Conservation (phyloP, 1,140 invertebrate species). For the Drosophila azteca region DNA sequence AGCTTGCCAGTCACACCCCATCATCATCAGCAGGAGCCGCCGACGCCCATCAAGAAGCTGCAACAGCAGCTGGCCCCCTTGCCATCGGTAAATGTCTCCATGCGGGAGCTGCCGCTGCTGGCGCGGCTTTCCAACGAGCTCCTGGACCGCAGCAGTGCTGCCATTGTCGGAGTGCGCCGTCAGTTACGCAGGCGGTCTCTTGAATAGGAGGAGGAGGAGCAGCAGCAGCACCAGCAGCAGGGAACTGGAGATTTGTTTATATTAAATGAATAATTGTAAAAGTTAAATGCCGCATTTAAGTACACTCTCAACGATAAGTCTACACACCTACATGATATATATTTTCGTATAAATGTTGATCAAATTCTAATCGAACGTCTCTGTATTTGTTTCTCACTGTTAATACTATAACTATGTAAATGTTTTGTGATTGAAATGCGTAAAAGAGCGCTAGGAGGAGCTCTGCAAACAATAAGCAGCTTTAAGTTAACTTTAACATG, state of each 20-base stretch:
- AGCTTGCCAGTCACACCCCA: constrained; percentile 78
- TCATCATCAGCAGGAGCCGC: constrained; percentile 40
- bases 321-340: constrained; percentile 51
- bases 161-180: constrained; percentile 58
- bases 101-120: constrained; percentile 78
- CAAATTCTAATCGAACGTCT: constrained; percentile 59
- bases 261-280: constrained; percentile 66
- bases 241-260: constrained; percentile 74
- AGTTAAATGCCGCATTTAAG: constrained; percentile 73
- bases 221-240: constrained; percentile 2
- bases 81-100: constrained; percentile 80
- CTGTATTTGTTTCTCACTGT: constrained; percentile 53
- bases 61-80: constrained; percentile 75
- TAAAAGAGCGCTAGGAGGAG: constrained; percentile 35
- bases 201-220: constrained; percentile 51
- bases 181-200: constrained; percentile 71
- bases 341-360: constrained; percentile 74
- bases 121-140: constrained; percentile 77
- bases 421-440: constrained; percentile 64
- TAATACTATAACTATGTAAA: constrained; percentile 64
- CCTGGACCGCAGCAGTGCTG: constrained; percentile 69
- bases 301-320: constrained; percentile 56
- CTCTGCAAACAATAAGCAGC: constrained; percentile 61
- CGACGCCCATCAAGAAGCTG: constrained; percentile 71
- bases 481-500: constrained; percentile 73